These are phyloP conservation scores for Sebastolobus altivelis DNA, from an alignment of 2,797 vertebrate species.

Conservation along the genomic window DNA sequence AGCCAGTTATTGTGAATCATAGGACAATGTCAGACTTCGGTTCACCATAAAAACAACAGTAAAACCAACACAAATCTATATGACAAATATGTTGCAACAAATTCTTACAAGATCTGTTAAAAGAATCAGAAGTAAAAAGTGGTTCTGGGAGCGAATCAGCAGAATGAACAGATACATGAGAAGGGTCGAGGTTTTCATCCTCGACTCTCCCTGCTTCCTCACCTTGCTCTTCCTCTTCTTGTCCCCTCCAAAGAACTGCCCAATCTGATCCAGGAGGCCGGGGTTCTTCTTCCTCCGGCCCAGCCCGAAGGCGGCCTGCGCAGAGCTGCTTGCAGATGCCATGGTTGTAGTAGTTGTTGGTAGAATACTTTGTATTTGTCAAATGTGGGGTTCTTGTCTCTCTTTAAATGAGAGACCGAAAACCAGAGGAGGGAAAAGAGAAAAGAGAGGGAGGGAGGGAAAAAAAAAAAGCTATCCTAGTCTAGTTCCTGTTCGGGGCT, in stretches of 20 bases:
- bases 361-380: constrained; percentile 47
- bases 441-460: constrained; percentile 54
- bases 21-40: constrained; percentile 54
- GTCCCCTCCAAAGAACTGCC: constrained; percentile 97
- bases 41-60: constrained; percentile 53
- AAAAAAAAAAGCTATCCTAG: constrained; percentile 78
- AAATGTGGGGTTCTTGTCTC: constrained; percentile 59
- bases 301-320: constrained; percentile 88
- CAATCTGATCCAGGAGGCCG: constrained; percentile 95
- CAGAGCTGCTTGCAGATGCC: constrained; percentile 94
- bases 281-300: constrained; percentile 92
- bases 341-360: constrained; percentile 83
- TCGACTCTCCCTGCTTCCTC: constrained; percentile 84
- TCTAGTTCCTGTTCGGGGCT: constrained; percentile 92
- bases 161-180: constrained; percentile 44
- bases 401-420: constrained; percentile 67
- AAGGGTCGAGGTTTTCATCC: constrained; percentile 22
- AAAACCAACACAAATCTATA: constrained; percentile 46
- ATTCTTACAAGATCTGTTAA: constrained; percentile 41
- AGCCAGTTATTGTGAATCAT: constrained; percentile 32
- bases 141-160: constrained; percentile 52
- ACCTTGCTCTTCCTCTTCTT: constrained; percentile 99
- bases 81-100: constrained; percentile 29
- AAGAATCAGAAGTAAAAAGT: constrained; percentile 46
- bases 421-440: constrained; percentile 57